Evolutionary conservation across 2,888 invertebrate species (phyloP), one percentile per base, ranked within the genome.

Genomic region (Papilio protenor): DNA sequence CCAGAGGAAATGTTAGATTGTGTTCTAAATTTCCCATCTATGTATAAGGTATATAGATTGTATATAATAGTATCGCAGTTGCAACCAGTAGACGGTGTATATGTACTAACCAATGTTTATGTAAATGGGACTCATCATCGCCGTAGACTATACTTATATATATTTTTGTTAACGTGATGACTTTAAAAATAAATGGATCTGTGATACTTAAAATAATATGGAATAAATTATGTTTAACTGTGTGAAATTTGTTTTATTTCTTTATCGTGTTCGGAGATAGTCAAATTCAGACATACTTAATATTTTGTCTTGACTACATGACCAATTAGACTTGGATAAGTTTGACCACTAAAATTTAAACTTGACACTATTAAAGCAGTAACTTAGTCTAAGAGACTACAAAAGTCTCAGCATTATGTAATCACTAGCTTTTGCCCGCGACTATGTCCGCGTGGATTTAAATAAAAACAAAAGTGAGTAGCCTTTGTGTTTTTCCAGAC

Each of bases 221-320:
- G 93, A 94, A 93, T 94, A 94, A 94, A 94, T 94, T 94, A 94
- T 94, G 94, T 94, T 94, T 94, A 94, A 94, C 91, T 94, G 94
- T 94, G 94, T 82, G 87, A 79, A 80, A 75, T 23, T 79, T 79
- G 77, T 82, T 82, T 81, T 79, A 75, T 79, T 81, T 66, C 70
- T 70, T 77, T n/a, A 18, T 5, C 64, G 40, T 66, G 40, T 49
- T 77, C 33, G 27, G 16, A 49, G 23, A 71, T 11, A 21, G 2
- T 21, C 0, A 21, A 11, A 57, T 23, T 23, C 61, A 61, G 1
- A 59, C 23, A 27, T 27, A 27, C 27, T 27, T 27, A 27, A 27
- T 27, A 27, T 27, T 27, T 2, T 27, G 27, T 27, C 27, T 27
- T 27, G 14, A n/a, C 47, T 52, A 18, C 52, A 52, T 55, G 55